Evolutionary conservation across 2,888 invertebrate genomes (phyloP).

Genomic region (Sphaeridia pumilis): DNA sequence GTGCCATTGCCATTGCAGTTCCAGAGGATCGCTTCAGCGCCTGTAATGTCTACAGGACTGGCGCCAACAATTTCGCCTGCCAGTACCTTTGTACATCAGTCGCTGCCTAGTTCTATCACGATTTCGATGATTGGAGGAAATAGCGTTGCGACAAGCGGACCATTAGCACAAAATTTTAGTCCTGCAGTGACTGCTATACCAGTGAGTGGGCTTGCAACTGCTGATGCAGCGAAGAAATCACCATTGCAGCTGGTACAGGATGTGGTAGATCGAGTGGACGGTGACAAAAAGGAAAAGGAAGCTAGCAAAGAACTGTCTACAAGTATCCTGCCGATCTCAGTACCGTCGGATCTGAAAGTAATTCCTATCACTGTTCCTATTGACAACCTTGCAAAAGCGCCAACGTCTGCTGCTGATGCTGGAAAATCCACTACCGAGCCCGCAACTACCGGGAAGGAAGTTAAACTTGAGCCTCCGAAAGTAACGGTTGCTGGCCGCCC

Average conservation of each 20-base stretch:
- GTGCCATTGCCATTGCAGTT: constrained; percentile 16
- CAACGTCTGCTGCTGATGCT: too few species aligned
- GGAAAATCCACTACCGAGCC: too few species aligned
- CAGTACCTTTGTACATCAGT: constrained; percentile 17
- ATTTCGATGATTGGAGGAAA: constrained; percentile 16
- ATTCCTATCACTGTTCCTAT: too few species aligned
- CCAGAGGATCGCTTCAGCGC: constrained; percentile 12
- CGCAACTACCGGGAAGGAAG: too few species aligned
- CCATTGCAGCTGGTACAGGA: constrained; percentile 34
- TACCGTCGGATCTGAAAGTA: too few species aligned
- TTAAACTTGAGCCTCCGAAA: too few species aligned
- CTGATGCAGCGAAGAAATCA: constrained; percentile 17
- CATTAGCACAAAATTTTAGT: neutral
- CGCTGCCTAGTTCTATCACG: constrained; percentile 17
- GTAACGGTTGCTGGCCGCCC: too few species aligned
- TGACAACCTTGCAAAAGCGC: too few species aligned
- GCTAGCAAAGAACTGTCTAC: too few species aligned
- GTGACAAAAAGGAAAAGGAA: constrained; percentile 9
- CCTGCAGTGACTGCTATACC: neutral
- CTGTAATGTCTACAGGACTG: constrained; percentile 4
- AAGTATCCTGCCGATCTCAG: too few species aligned
- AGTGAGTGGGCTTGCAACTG: neutral
- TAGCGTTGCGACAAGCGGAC: neutral
- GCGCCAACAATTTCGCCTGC: neutral
- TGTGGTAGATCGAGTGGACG: constrained; percentile 26